Base-by-base conservation (phyloP, 2,888 invertebrate genomes). In the Myopa tessellatipennis region DNA sequence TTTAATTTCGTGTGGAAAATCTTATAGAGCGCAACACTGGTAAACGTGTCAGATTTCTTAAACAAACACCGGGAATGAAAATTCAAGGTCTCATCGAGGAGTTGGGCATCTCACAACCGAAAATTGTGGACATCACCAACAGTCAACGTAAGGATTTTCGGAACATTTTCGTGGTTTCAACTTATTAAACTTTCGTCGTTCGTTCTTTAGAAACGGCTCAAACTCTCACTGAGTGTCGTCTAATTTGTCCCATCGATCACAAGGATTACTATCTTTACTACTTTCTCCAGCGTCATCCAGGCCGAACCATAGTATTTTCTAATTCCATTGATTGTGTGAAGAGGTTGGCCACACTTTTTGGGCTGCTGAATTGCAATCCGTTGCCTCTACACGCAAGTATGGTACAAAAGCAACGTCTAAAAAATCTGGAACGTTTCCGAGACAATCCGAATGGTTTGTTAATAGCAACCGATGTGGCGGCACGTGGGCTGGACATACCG, bases 401-500 rank as follows among this genome's bases (percentile, higher is more conserved):
- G 98, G 95, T 95, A 79, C 99, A 99, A 87, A 92, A 95, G 79
- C 98, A 98, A 85, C 91, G 99, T 18, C 90, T 99, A 58, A 97
- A 96, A 88, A 99, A 98, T 90, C 91, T 99, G 5, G 99, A 99
- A 87, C 93, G 94, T 81, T 95, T 95, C 88, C 92, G 94, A 58
- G 93, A 92, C 77, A 92, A 93, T 83, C 91, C 92, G 0, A 91
- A 92, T 81, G 94, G 95, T 0, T 87, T 99, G 8, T 89, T 99
- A 55, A 92, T 99, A 78, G 94, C 99, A 4, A 99, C 98, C 0
- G 99, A 99, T 90, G 98, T 99, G 6, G 99, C 99, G 0, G 98
- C 99, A 0, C 92, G 99, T 77, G 99, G 99, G 0, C 90, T 99
- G 67, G 99, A 99, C 90, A 98, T 99, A 83, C 96, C 97, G 0